phyloP scores from a whole-genome alignment of 2,888 invertebrate genomes.

The Xylocampa areola region DNA sequence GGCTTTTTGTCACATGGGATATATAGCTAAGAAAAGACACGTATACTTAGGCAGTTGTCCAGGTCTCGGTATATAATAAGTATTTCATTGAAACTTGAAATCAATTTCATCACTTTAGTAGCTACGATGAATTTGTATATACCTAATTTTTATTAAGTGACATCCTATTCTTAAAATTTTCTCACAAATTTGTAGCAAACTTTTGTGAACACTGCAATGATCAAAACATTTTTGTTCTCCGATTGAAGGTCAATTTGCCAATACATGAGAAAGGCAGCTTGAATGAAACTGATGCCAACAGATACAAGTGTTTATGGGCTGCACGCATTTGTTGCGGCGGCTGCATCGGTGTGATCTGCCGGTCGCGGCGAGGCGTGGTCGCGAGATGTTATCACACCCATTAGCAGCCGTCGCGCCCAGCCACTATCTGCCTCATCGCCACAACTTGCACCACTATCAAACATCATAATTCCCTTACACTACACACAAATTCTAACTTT shows the following conservation, averaged over 20 bases:
- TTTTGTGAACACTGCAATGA: not conserved
- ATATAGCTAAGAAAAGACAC: too few species aligned
- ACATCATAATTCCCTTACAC: slow-evolving; percentile 63
- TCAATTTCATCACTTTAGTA: too few species aligned
- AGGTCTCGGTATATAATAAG: too few species aligned
- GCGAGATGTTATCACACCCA: slow-evolving; percentile 85
- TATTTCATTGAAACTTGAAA: too few species aligned
- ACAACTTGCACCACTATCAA: slow-evolving; percentile 65
- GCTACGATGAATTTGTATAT: too few species aligned
- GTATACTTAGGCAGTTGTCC: too few species aligned
- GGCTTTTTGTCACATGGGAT: too few species aligned
- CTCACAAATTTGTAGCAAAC: not conserved
- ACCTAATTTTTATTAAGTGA: too few species aligned
- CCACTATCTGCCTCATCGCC: slow-evolving; percentile 82
- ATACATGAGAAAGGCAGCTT: slow-evolving; percentile 24
- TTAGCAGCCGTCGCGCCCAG: slow-evolving; percentile 86
- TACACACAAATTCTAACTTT: slow-evolving; percentile 52
- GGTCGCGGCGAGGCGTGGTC: slow-evolving; percentile 79
- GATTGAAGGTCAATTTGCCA: slow-evolving; percentile 13
- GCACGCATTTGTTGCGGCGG: slow-evolving; percentile 53
- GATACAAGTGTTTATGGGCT: slow-evolving; percentile 59
- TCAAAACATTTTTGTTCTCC: slow-evolving; percentile 2
- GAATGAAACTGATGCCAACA: slow-evolving; percentile 50
- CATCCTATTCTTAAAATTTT: too few species aligned
- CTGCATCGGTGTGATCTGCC: slow-evolving; percentile 46